Conservation (phyloP, 1,140 invertebrate species). For the Ooceraea biroi region DNA sequence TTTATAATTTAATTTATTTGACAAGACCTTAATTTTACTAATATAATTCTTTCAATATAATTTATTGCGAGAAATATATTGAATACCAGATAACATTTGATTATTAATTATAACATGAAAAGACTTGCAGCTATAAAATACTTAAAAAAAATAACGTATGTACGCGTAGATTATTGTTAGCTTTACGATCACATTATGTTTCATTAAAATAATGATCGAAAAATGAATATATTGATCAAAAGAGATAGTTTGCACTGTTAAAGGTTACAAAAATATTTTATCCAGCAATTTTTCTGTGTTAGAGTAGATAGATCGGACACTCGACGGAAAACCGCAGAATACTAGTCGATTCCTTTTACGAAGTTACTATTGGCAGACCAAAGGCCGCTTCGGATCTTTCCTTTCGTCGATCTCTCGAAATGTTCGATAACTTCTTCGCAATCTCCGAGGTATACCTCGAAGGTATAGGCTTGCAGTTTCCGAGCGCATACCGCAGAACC, state of each 20-base stretch:
- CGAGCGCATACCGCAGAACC: conserved; percentile 17
- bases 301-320: conserved; percentile 25
- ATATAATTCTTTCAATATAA: background rate
- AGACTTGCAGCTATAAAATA: background rate
- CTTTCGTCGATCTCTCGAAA: conserved; percentile 45
- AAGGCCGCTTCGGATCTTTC: conserved; percentile 18
- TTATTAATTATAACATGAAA: background rate
- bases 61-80: background rate
- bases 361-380: conserved; percentile 56
- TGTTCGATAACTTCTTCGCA: conserved; percentile 61
- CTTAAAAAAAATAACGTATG: no score
- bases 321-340: conserved; percentile 32
- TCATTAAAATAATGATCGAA: no score
- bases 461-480: conserved; percentile 41
- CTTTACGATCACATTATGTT: no score
- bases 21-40: no score
- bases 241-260: conserved; percentile 35
- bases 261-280: conserved; percentile 41
- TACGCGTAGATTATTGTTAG: no score
- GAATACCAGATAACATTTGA: background rate
- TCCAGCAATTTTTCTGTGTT: conserved; percentile 20
- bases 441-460: conserved; percentile 44
- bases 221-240: conserved; percentile 22
- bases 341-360: conserved; percentile 64
- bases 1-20: no score